Evolutionary conservation across 2,888 invertebrate species (phyloP).

Genomic region (Romanomermis culicivorax): DNA sequence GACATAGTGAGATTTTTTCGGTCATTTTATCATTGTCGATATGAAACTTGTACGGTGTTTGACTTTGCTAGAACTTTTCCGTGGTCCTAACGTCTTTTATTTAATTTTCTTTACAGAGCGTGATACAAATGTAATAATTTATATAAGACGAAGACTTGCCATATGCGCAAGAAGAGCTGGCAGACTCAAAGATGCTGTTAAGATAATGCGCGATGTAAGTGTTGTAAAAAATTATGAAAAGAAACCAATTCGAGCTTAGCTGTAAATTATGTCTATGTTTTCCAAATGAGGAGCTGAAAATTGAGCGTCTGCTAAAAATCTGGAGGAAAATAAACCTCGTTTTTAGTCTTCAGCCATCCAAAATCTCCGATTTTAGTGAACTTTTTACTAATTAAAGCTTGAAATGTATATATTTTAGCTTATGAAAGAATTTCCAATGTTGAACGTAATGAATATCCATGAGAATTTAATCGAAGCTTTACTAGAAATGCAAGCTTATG

Average conservation of each 20-base stretch:
- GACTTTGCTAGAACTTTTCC: too few relatives aligned
- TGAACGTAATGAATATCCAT: constrained; percentile 74
- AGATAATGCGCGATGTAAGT: constrained; percentile 67
- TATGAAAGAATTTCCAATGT: constrained; percentile 83
- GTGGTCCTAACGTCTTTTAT: too few relatives aligned
- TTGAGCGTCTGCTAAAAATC: too few relatives aligned
- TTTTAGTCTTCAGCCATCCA: too few relatives aligned
- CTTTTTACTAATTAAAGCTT: too few relatives aligned
- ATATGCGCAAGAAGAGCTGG: constrained; percentile 90
- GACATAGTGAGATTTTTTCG: constrained; percentile 39
- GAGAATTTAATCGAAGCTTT: constrained; percentile 88
- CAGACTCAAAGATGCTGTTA: constrained; percentile 76
- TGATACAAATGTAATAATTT: constrained; percentile 77
- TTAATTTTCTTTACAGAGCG: constrained; percentile 42
- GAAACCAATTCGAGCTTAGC: not conserved
- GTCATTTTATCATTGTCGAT: too few relatives aligned
- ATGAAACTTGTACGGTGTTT: too few relatives aligned
- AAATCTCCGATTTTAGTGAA: too few relatives aligned
- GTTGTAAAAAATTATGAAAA: constrained; percentile 3
- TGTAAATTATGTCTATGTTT: too few relatives aligned
- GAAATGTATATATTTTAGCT: constrained; percentile 38
- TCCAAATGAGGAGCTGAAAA: too few relatives aligned
- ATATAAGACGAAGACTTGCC: constrained; percentile 74
- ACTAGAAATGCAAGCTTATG: constrained; percentile 82
- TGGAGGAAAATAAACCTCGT: too few relatives aligned